phyloP scores from a whole-genome alignment of 2,888 invertebrate genomes.

The Chesias legatella region DNA sequence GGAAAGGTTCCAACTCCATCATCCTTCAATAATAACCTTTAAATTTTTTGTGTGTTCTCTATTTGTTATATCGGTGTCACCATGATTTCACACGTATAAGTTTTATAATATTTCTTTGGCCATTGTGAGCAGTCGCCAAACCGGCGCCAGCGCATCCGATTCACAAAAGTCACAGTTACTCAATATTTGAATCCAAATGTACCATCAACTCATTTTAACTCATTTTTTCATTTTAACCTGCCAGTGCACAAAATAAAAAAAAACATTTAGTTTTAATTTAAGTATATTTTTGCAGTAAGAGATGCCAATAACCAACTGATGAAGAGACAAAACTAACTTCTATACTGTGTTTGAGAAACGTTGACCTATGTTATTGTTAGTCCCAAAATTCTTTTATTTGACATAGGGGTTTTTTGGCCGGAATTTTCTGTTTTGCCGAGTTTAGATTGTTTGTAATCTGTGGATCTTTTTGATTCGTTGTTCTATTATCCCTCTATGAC shows the following conservation, averaged over 20 bases:
- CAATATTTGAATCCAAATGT: conserved; percentile 12
- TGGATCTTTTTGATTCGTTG: conserved; percentile 13
- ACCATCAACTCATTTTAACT: no score
- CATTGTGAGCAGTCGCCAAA: conserved; percentile 53
- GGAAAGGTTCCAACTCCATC: no score
- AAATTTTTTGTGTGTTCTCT: conserved; percentile 30
- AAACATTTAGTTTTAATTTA: no score
- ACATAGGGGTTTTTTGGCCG: conserved; percentile 61
- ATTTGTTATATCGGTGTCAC: conserved; percentile 56
- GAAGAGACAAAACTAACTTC: no score
- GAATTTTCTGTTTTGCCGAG: conserved; percentile 59
- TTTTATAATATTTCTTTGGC: conserved; percentile 57
- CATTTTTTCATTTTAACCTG: no score
- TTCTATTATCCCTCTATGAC: no score
- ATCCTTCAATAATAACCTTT: background rate
- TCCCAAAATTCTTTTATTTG: conserved; percentile 71
- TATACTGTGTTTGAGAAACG: no score
- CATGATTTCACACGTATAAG: conserved; percentile 70
- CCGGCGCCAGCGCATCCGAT: conserved; percentile 72
- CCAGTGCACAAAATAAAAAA: no score
- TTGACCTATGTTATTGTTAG: conserved; percentile 62
- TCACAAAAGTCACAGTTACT: conserved; percentile 64
- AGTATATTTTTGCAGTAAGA: no score
- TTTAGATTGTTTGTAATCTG: conserved; percentile 14
- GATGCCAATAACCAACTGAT: no score